phyloP scores from a whole-genome alignment of 2,888 invertebrate species.

The Scrobipalpa costella region DNA sequence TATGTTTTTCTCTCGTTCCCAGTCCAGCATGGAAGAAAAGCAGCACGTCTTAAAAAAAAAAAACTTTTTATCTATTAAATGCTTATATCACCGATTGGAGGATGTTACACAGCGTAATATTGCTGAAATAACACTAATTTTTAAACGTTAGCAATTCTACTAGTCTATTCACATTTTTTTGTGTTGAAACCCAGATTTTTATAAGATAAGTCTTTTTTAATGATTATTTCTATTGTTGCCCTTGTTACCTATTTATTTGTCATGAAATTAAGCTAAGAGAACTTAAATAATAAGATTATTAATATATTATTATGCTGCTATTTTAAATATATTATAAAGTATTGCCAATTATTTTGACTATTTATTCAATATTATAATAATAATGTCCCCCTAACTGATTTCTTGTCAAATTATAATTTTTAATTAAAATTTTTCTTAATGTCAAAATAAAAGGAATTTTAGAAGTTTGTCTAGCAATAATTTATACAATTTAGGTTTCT shows the following conservation, averaged over 20 bases:
- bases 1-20: too few species aligned
- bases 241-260: not conserved
- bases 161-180: not conserved
- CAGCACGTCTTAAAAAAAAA: too few species aligned
- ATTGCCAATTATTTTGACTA: slow-evolving; percentile 15
- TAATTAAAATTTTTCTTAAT: too few species aligned
- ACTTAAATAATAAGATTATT: slow-evolving; percentile 7
- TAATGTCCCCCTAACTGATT: not conserved
- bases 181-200: not conserved
- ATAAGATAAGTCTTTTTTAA: not conserved
- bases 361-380: not conserved
- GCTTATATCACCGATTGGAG: slow-evolving; percentile 50
- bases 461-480: not conserved
- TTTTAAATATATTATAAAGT: slow-evolving; percentile 16
- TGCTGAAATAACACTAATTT: slow-evolving; percentile 1
- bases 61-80: slow-evolving; percentile 49
- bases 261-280: not conserved
- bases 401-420: slow-evolving; percentile 5
- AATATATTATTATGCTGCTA: slow-evolving; percentile 19
- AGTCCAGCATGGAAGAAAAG: too few species aligned
- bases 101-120: slow-evolving; percentile 34
- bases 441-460: not conserved
- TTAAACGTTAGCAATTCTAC: not conserved
- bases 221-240: slow-evolving; percentile 1
- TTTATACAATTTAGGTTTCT: too few species aligned